Evolutionary conservation across 2,888 invertebrate genomes (phyloP), one percentile per base, ranked within the genome.

Genomic region (Crossocerus cetratus): DNA sequence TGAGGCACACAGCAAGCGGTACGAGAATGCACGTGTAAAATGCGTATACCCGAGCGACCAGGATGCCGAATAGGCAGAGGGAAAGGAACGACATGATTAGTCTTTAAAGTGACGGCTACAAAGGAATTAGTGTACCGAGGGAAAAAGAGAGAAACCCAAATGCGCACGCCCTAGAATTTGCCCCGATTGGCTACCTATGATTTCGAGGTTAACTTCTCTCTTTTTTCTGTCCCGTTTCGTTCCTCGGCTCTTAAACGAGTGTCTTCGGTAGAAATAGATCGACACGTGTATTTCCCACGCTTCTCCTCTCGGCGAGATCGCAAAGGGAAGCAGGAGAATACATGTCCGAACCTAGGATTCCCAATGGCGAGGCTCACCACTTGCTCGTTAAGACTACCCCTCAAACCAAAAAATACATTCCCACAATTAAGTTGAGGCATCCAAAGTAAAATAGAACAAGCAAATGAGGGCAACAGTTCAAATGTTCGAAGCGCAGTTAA

Each of bases 321-420:
- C 53, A 70, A 61, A 69, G 45, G 21, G 55, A 59, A 76, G 56
- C 68, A 71, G 69, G 76, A 78, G 80, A 82, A 81, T 77, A 77
- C 82, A 85, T 83, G 87, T 88, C 85, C 86, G 85, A 88, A 86
- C 85, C 85, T 85, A 86, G 84, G 85, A 86, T 87, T 83, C 86
- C 86, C 86, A 84, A 82, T 80, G 83, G 80, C 84, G 80, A 83
- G 82, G 81, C 80, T 85, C 74, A 23, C 67, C 72, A 32, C 32
- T 1, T 32, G 32, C 32, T 32, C 32, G 32, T 32, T 32, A 32
- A 32, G 32, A 18, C 0, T 16, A 5, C 8, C 2, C 16, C 2
- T 59, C n/a, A 2, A 59, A 59, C n/a, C n/a, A 59, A 16, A 43
- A 20, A 14, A 4, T 2, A 18, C 16, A 14, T 14, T 13, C 13